Percentiles rank a stretch among this genome's conserved stretches.
Evolutionary conservation across 2,797 vertebrate genomes (phyloP).

Genomic region (Oreortyx pictus): DNA sequence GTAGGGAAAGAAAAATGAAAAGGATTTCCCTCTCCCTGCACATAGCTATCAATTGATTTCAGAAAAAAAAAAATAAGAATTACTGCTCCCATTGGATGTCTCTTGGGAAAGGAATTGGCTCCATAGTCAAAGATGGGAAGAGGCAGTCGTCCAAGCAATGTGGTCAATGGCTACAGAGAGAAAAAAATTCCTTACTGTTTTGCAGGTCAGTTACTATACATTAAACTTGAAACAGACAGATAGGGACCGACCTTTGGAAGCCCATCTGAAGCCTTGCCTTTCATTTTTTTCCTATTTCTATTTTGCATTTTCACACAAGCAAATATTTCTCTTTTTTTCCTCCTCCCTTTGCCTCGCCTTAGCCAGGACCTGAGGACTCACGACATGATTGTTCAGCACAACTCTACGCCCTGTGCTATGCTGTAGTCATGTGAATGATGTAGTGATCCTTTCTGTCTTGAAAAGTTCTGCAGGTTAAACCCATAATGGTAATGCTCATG

Average conservation of each 20-base stretch:
- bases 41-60: neutral
- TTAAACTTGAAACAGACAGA: neutral
- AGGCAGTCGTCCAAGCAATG: neutral
- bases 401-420: neutral
- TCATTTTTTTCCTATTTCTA: neutral
- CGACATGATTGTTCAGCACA: neutral
- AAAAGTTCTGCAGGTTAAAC: conserved; percentile 8
- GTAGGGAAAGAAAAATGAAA: neutral
- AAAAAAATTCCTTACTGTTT: neutral
- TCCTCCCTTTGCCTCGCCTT: neutral
- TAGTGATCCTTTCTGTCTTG: neutral
- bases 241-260: neutral
- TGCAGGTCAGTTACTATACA: neutral
- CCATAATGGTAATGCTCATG: neutral
- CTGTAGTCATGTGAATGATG: neutral
- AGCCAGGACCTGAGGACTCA: neutral
- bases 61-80: conserved; percentile 17
- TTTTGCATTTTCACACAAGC: neutral
- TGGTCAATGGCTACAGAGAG: neutral
- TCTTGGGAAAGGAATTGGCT: neutral
- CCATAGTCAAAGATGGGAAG: neutral
- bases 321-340: neutral
- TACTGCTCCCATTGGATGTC: neutral
- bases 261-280: neutral
- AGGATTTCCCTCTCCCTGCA: neutral